A percentile compares a stretch with the other conserved stretches of the same genome.
These are phyloP conservation scores for Hyles lineata DNA, from an alignment of 2,888 invertebrate species.

Conservation along the genomic window DNA sequence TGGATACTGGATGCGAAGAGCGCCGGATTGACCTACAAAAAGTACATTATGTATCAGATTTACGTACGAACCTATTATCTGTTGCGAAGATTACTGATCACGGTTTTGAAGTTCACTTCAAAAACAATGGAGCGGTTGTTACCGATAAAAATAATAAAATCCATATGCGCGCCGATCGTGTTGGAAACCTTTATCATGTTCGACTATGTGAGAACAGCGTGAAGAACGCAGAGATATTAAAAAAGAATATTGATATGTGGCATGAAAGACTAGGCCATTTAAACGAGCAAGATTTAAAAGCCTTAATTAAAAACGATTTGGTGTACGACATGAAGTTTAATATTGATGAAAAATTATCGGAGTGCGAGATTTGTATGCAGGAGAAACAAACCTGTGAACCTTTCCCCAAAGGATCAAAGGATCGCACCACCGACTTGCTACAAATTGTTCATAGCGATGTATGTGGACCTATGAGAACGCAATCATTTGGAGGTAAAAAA, in stretches of 20 bases:
- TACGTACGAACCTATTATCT: slow-evolving; percentile 34
- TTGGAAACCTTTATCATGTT: no score
- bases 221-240: no score
- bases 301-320: slow-evolving; percentile 12
- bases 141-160: no score
- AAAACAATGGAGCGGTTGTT: not conserved
- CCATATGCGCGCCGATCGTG: no score
- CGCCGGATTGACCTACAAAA: slow-evolving; percentile 32
- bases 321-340: slow-evolving; percentile 31
- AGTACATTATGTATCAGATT: slow-evolving; percentile 35
- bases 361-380: slow-evolving; percentile 31
- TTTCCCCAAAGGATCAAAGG: no score
- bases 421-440: no score
- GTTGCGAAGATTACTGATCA: slow-evolving; percentile 35
- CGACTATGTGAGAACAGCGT: no score
- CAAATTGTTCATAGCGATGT: no score
- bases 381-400: slow-evolving; percentile 24
- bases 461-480: no score
- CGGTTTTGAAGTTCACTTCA: slow-evolving; percentile 33
- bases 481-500: slow-evolving; percentile 31
- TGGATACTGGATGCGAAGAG: not conserved
- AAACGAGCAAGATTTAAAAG: no score
- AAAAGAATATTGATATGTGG: no score
- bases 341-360: slow-evolving; percentile 12
- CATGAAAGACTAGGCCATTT: no score